phyloP scores from a whole-genome alignment of 1,140 invertebrate genomes.

The Anastatus disparis region DNA sequence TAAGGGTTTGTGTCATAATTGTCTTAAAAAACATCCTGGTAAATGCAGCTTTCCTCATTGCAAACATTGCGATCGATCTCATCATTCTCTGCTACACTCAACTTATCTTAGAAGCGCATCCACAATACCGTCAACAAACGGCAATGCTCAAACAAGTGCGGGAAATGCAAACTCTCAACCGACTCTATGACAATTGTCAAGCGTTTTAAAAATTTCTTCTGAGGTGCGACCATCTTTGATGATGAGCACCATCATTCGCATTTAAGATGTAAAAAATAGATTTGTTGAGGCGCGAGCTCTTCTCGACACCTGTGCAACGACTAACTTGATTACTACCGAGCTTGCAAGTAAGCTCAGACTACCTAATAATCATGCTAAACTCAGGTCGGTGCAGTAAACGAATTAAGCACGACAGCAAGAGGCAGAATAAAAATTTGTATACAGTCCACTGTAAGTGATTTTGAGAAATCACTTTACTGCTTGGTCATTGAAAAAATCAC shows the following conservation, averaged over 20 bases:
- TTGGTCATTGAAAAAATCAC: not conserved
- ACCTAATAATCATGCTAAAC: not conserved
- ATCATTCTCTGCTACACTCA: not conserved
- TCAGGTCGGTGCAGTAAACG: not conserved
- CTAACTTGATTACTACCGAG: not conserved
- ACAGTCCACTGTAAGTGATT: not conserved
- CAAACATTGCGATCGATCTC: not conserved
- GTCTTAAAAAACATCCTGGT: not conserved
- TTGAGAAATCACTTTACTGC: not conserved
- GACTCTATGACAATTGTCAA: not conserved
- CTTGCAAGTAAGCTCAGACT: not conserved
- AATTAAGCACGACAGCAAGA: not conserved
- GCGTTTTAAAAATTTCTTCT: not conserved
- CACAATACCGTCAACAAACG: too few species aligned
- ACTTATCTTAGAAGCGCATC: too few species aligned
- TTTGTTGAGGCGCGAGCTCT: not conserved
- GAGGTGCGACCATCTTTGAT: not conserved
- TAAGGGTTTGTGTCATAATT: not conserved
- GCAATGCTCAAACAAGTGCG: too few species aligned
- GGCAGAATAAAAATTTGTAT: not conserved
- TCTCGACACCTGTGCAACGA: conserved; percentile 2
- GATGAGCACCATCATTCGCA: not conserved
- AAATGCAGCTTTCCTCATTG: not conserved
- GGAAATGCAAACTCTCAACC: too few species aligned
- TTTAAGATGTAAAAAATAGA: not conserved